A percentile compares a stretch with the other conserved stretches of the same genome.
phyloP scores from a whole-genome alignment of 2,797 vertebrate species.

The Chelmon rostratus region DNA sequence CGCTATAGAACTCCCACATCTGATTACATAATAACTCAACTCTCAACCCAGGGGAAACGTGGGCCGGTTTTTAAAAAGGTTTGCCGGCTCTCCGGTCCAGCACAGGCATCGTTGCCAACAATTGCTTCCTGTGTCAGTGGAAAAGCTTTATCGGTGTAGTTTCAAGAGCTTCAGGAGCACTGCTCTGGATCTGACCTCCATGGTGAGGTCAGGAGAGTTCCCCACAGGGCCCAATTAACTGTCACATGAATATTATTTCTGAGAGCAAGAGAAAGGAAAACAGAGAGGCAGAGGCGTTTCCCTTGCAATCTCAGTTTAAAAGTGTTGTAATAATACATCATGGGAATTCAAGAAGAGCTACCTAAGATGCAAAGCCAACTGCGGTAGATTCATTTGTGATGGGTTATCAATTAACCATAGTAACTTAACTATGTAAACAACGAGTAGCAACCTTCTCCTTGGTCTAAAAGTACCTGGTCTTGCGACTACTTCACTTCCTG shows the following conservation, averaged over 20 bases:
- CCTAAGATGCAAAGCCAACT: not conserved
- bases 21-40: constrained; percentile 46
- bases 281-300: not conserved
- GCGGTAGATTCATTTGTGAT: not conserved
- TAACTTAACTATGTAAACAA: not conserved
- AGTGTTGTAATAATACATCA: not conserved
- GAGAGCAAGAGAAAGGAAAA: not conserved
- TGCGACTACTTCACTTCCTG: constrained; percentile 53
- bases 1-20: constrained; percentile 23
- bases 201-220: not conserved
- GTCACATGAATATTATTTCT: constrained; percentile 18
- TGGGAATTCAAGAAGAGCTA: not conserved
- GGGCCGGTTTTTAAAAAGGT: constrained; percentile 40
- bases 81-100: constrained; percentile 11
- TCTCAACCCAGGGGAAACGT: constrained; percentile 28
- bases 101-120: not conserved
- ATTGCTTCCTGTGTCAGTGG: not conserved
- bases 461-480: constrained; percentile 57
- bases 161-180: constrained; percentile 22
- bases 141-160: constrained; percentile 18
- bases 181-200: constrained; percentile 10
- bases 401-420: not conserved
- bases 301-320: not conserved
- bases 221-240: not conserved
- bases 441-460: constrained; percentile 6